A percentile compares a stretch with the other conserved stretches of the same genome.
phyloP scores from a whole-genome alignment of 2,797 vertebrate species.

The Pseudopleuronectes americanus region DNA sequence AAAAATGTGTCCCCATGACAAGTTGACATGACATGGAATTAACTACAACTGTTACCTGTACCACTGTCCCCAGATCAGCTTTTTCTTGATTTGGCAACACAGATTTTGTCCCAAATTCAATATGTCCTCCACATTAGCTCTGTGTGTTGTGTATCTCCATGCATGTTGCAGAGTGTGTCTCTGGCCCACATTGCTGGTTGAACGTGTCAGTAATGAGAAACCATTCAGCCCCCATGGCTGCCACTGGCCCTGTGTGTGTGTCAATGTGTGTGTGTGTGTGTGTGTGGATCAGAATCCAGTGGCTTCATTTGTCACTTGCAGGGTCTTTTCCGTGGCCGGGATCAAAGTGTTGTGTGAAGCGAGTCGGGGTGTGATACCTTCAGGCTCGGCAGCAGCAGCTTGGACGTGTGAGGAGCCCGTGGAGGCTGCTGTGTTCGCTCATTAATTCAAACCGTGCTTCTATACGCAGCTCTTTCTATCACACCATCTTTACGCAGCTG shows the following conservation, averaged over 20 bases:
- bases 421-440: conserved; percentile 26
- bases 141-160: neutral
- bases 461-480: no score
- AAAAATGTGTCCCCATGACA: no score
- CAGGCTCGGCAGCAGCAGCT: conserved; percentile 51
- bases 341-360: conserved; percentile 60
- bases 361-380: conserved; percentile 51
- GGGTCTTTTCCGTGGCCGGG: conserved; percentile 50
- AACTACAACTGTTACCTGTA: neutral
- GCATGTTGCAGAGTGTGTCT: neutral
- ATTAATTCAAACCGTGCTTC: no score
- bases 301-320: conserved; percentile 42
- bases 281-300: conserved; percentile 28
- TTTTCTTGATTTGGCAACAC: no score
- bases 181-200: no score
- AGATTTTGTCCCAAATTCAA: no score
- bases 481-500: no score
- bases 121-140: no score
- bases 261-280: no score
- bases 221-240: neutral
- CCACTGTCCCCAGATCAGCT: no score
- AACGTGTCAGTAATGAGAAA: conserved; percentile 5
- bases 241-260: conserved; percentile 5
- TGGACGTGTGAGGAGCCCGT: conserved; percentile 15
- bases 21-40: neutral